Conservation (phyloP, 2,888 invertebrate genomes). For the Didymodactylos carnosus region DNA sequence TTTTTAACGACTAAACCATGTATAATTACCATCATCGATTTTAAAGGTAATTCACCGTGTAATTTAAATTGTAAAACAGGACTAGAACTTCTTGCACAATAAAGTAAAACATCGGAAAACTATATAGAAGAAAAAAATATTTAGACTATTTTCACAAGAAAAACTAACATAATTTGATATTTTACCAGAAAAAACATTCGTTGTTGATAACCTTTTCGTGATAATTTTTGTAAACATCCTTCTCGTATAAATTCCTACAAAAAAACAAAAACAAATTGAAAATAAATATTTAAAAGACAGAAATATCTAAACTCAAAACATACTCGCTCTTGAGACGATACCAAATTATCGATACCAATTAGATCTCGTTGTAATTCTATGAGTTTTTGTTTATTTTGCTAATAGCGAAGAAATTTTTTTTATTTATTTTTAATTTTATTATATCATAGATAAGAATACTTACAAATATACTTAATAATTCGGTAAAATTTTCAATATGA, state of each 20-base stretch:
- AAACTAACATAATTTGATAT: neutral
- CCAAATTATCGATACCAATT: constrained; percentile 48
- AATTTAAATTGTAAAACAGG: constrained; percentile 54
- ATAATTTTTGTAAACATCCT: constrained; percentile 85
- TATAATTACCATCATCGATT: constrained; percentile 28
- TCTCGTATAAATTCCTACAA: constrained; percentile 56
- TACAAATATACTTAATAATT: neutral
- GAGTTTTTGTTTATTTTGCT: constrained; percentile 58
- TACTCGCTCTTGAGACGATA: constrained; percentile 20
- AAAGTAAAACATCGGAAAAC: constrained; percentile 76
- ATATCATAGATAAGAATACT: neutral
- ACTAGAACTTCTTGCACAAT: constrained; percentile 51
- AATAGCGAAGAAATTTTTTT: neutral
- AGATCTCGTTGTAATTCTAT: constrained; percentile 73
- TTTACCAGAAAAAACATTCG: constrained; percentile 82
- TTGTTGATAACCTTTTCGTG: constrained; percentile 74
- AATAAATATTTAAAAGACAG: neutral
- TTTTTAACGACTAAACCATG: neutral
- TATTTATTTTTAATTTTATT: neutral
- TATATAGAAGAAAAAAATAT: constrained; percentile 31
- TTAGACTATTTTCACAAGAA: neutral
- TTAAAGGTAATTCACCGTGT: constrained; percentile 63
- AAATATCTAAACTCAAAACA: neutral
- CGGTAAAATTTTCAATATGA: neutral
- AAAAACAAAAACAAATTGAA: neutral